These are phyloP conservation scores for Drosophila chauvacae DNA, from an alignment of 1,140 invertebrate species.

Conservation along the genomic window DNA sequence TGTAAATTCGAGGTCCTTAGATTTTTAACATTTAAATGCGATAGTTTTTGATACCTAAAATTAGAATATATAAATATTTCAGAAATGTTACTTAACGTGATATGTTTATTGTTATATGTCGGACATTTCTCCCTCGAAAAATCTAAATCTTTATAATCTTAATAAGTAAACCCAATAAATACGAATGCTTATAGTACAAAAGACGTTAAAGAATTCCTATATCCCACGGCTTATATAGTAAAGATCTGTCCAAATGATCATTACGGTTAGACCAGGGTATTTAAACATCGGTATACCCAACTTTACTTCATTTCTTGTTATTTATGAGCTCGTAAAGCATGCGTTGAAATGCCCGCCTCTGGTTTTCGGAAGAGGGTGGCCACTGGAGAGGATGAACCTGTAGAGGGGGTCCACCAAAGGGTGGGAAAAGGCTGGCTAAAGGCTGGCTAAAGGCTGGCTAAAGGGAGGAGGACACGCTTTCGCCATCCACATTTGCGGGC, in stretches of 20 bases:
- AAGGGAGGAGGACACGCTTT: constrained; percentile 63
- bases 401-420: constrained; percentile 1
- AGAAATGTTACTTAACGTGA: too few species aligned
- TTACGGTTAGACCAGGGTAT: not conserved
- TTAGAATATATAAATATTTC: too few species aligned
- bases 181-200: not conserved
- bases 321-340: constrained; percentile 77
- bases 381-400: constrained; percentile 5
- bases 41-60: too few species aligned
- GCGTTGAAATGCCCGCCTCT: constrained; percentile 62
- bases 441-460: too few species aligned
- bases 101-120: too few species aligned
- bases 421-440: constrained; percentile 15
- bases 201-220: too few species aligned
- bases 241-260: not conserved
- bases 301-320: constrained; percentile 34
- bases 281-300: not conserved
- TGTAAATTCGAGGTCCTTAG: too few species aligned
- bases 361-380: constrained; percentile 4
- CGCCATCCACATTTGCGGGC: constrained; percentile 77
- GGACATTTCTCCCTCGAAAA: too few species aligned
- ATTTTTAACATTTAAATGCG: too few species aligned
- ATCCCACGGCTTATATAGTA: not conserved
- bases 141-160: too few species aligned
- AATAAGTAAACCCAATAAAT: too few species aligned